Evolutionary conservation across 2,888 invertebrate genomes (phyloP).

Genomic region (Ectemnius cavifrons): DNA sequence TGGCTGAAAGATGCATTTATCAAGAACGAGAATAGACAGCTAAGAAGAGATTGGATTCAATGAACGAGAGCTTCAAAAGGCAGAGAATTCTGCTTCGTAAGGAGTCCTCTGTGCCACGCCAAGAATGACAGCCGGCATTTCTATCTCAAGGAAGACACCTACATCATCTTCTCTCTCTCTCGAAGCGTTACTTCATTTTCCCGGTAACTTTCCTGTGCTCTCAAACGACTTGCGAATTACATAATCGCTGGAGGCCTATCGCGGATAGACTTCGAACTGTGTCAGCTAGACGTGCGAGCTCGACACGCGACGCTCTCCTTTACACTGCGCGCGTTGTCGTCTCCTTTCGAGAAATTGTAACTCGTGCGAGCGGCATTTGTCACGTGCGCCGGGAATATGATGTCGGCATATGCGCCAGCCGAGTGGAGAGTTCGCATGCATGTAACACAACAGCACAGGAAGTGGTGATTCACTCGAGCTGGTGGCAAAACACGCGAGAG

Average conservation of each 20-base stretch:
- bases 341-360: not conserved
- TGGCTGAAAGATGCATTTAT: too few relatives aligned
- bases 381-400: constrained; percentile 4
- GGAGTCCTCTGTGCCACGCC: too few relatives aligned
- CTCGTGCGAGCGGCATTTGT: not conserved
- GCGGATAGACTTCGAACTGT: not conserved
- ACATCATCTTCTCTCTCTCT: too few relatives aligned
- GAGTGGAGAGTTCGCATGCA: not conserved
- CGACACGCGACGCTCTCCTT: not conserved
- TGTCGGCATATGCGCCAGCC: not conserved
- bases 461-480: constrained; percentile 48
- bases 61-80: too few relatives aligned
- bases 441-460: constrained; percentile 32
- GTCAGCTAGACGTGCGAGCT: not conserved
- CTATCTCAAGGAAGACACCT: too few relatives aligned
- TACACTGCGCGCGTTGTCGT: not conserved
- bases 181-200: too few relatives aligned
- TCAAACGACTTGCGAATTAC: too few relatives aligned
- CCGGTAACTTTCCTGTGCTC: too few relatives aligned
- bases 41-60: too few relatives aligned
- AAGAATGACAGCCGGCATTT: too few relatives aligned
- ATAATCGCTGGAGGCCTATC: not conserved
- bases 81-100: too few relatives aligned
- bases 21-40: too few relatives aligned
- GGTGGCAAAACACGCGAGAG: constrained; percentile 7